These are phyloP conservation scores for Drosophila dives DNA, from an alignment of 2,888 invertebrate genomes.

Conservation along the genomic window DNA sequence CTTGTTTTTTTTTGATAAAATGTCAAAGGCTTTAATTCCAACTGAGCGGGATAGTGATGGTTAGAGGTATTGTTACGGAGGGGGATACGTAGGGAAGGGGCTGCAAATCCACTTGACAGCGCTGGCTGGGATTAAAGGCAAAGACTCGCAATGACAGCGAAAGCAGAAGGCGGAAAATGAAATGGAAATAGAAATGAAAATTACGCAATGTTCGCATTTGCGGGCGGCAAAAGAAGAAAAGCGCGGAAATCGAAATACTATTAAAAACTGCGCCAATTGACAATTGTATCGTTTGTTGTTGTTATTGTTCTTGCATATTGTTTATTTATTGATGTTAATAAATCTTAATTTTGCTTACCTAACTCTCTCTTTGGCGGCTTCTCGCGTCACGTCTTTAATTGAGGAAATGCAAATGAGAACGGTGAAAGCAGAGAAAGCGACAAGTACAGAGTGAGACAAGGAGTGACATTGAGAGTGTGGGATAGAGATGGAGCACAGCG, in stretches of 20 bases:
- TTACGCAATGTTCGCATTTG: slow-evolving; percentile 47
- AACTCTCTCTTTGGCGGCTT: slow-evolving; percentile 68
- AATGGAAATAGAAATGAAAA: slow-evolving; percentile 22
- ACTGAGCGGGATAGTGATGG: slow-evolving; percentile 39
- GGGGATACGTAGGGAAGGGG: background rate
- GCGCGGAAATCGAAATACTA: slow-evolving; percentile 31
- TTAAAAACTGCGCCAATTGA: slow-evolving; percentile 44
- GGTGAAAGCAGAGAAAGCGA: slow-evolving; percentile 60
- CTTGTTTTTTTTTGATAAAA: slow-evolving; percentile 61
- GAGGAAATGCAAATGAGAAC: slow-evolving; percentile 74
- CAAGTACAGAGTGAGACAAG: slow-evolving; percentile 6
- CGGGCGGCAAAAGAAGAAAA: slow-evolving; percentile 46
- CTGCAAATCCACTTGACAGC: slow-evolving; percentile 67
- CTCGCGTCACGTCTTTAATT: slow-evolving; percentile 40
- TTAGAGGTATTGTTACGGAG: background rate
- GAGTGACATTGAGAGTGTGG: slow-evolving; percentile 9
- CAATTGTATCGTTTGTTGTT: slow-evolving; percentile 22
- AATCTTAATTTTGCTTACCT: slow-evolving; percentile 78
- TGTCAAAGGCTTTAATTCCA: slow-evolving; percentile 73
- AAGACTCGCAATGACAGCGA: slow-evolving; percentile 63
- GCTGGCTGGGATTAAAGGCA: slow-evolving; percentile 46
- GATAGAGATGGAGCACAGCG: slow-evolving; percentile 28
- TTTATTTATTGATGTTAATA: slow-evolving; percentile 76
- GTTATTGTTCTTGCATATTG: slow-evolving; percentile 48
- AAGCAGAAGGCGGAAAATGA: slow-evolving; percentile 42